These are phyloP conservation scores for Melipona bicolor DNA, from an alignment of 2,888 invertebrate genomes.

Conservation along the genomic window DNA sequence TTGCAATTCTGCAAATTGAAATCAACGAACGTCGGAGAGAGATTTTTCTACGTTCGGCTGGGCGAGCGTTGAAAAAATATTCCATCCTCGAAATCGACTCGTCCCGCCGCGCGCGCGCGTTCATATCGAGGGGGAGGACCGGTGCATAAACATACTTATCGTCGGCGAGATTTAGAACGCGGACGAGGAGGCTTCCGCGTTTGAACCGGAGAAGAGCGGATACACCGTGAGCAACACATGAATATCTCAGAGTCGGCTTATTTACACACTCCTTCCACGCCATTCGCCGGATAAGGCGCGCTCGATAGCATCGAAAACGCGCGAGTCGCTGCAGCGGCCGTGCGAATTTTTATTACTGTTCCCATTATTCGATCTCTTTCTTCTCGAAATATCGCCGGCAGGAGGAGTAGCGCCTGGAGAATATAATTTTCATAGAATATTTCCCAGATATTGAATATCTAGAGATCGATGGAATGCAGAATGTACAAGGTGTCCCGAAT, in stretches of 20 bases:
- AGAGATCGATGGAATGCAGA: no score
- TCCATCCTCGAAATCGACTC: constrained; percentile 13
- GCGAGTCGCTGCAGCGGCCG: no score
- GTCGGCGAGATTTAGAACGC: constrained; percentile 61
- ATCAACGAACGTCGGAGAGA: background rate
- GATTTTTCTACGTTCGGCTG: background rate
- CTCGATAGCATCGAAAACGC: constrained; percentile 54
- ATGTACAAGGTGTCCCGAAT: no score
- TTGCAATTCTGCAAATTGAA: background rate
- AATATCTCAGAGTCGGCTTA: constrained; percentile 71
- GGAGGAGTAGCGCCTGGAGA: no score
- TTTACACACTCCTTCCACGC: constrained; percentile 69
- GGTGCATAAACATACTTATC: constrained; percentile 71
- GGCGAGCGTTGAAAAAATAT: background rate
- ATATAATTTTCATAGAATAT: no score
- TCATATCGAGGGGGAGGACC: background rate
- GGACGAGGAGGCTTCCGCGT: constrained; percentile 9
- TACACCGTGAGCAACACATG: constrained; percentile 59
- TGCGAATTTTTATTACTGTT: no score
- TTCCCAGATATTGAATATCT: no score
- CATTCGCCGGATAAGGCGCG: constrained; percentile 70
- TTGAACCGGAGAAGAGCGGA: constrained; percentile 10
- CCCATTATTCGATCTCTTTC: no score
- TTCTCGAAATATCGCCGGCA: no score
- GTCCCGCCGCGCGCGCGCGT: background rate